Base-by-base conservation (phyloP, 2,888 invertebrate genomes). In the Oscheius sp. region DNA sequence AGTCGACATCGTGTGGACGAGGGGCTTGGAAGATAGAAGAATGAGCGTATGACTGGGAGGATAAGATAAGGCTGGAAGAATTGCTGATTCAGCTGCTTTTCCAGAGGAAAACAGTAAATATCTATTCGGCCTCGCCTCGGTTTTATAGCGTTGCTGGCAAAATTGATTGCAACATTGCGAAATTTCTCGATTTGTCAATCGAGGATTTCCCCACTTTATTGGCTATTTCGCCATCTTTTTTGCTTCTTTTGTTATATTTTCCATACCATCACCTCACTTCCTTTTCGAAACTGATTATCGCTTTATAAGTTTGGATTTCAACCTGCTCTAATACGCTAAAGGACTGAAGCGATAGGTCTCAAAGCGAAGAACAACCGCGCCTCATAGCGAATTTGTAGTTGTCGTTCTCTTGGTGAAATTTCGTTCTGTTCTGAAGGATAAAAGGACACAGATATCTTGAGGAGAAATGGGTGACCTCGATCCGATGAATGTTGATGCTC, bases 401-500 rank as follows among this genome's bases (percentile, higher is more conserved):
- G 27, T n/a, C 31, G 5, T 15, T 52, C 27, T 52, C 27, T 52
- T 12, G 27, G 15, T 8, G 15, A 27, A 27, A 10, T 52, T 23
- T 3, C 42, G 42, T 3, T 17, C 4, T 8, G 20, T 20, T 15
- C 42, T 4, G 20, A 42, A 12, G 42, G 12, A 42, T 20, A 42
- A 17, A 17, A 4, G 15, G 6, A 3, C 20, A 15, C 20, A 17
- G n/a, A 42, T 15, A 42, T 42, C 42, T 20, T 3, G 4, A 15
- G 3, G 20, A 48, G 23, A n/a, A 27, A 55, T 55, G 55, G 23
- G n/a, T 20, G 55, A 55, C 34, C 17, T 55, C 2, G 63, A 63
- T 20, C n/a, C n/a, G n/a, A n/a, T n/a, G n/a, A 33, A 65, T 12
- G 65, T 65, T 17, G 65, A 65, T 34, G 65, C 65, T 33, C 52